phyloP scores from a whole-genome alignment of 1,140 invertebrate genomes.

The Cotesia chilonis region DNA sequence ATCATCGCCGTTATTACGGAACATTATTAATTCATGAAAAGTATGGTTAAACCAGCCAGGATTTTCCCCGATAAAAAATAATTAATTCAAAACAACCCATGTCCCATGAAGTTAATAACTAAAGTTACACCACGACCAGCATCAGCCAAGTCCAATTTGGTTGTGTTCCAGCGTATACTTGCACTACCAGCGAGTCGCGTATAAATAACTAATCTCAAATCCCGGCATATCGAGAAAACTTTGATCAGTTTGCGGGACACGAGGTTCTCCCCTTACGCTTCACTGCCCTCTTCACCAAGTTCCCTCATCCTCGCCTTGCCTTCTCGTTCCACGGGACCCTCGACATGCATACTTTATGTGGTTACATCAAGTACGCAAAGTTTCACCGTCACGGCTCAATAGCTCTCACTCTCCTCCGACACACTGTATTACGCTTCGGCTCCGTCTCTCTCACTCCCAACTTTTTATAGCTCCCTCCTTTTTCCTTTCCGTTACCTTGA shows the following conservation, averaged over 20 bases:
- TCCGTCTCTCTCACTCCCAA: not conserved
- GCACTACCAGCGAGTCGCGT: slow-evolving; percentile 37
- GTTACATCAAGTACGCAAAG: slow-evolving; percentile 41
- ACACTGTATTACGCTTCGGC: not conserved
- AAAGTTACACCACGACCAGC: slow-evolving; percentile 26
- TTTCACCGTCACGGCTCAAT: slow-evolving; percentile 36
- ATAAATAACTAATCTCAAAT: slow-evolving; percentile 59
- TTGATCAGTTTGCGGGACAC: slow-evolving; percentile 52
- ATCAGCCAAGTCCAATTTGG: slow-evolving; percentile 30
- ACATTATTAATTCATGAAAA: no score
- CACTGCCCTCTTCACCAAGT: slow-evolving; percentile 6
- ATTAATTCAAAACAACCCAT: no score
- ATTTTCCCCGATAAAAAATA: slow-evolving; percentile 9
- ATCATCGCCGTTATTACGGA: no score
- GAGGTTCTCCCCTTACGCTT: not conserved
- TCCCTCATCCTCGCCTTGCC: no score
- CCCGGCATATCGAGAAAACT: slow-evolving; percentile 55
- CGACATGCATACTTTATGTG: slow-evolving; percentile 57
- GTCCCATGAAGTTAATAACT: slow-evolving; percentile 27
- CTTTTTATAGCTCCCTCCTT: not conserved
- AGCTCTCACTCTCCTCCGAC: not conserved
- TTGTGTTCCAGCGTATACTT: slow-evolving; percentile 16
- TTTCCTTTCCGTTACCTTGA: not conserved
- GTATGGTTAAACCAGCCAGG: no score
- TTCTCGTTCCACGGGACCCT: slow-evolving; percentile 21